phyloP scores from a whole-genome alignment of 2,113 vertebrate species.

The Microtus pennsylvanicus region DNA sequence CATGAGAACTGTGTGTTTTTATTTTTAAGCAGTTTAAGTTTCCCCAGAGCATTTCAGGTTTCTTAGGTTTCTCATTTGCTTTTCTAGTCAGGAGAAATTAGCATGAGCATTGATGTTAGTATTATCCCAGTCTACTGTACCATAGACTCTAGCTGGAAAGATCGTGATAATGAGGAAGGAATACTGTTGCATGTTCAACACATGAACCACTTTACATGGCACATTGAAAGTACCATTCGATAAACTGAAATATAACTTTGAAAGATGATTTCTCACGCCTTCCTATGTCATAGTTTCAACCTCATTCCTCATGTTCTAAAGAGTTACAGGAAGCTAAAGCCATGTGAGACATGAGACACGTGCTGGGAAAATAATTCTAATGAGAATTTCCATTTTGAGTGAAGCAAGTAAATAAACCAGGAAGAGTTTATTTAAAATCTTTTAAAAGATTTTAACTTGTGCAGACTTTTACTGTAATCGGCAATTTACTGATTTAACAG shows the following conservation, averaged over 20 bases:
- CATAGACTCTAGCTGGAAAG: background rate
- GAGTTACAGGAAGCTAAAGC: conserved; percentile 28
- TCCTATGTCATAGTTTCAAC: background rate
- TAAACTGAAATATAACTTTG: conserved; percentile 3
- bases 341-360: conserved; percentile 43
- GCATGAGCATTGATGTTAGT: background rate
- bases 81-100: conserved; percentile 9
- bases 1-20: conserved; percentile 16
- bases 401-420: conserved; percentile 51
- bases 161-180: background rate
- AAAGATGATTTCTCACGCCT: background rate
- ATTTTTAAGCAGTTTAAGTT: conserved; percentile 28
- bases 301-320: background rate
- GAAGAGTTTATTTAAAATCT: background rate
- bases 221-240: background rate
- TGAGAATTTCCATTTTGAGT: conserved; percentile 12
- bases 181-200: background rate
- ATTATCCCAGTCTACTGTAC: background rate
- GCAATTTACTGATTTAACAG: conserved; percentile 61
- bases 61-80: background rate
- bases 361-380: conserved; percentile 40
- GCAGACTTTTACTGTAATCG: conserved; percentile 39
- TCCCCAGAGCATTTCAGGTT: background rate
- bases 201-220: background rate
- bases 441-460: conserved; percentile 29